Evolutionary conservation across 2,113 vertebrate genomes (phyloP).

Genomic region (Ranitomeya variabilis): DNA sequence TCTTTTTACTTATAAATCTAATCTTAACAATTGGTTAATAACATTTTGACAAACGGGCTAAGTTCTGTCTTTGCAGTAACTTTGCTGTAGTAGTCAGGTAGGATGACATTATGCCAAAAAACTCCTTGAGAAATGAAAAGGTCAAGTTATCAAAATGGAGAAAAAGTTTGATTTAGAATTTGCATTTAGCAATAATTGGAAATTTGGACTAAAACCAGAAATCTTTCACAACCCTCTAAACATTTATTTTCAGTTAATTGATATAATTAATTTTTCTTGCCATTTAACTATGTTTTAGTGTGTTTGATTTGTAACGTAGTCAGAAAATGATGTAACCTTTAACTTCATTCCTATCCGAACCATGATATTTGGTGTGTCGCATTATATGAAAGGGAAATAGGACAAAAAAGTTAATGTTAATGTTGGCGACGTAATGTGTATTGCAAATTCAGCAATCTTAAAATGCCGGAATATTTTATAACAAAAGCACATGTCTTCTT

Average conservation of each 20-base stretch:
- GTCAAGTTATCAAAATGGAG: conserved; percentile 49
- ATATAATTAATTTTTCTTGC: conserved; percentile 55
- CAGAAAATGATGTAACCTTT: conserved; percentile 47
- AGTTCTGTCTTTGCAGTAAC: conserved; percentile 24
- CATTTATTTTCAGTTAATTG: conserved; percentile 58
- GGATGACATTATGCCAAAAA: conserved; percentile 37
- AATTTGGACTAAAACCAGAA: conserved; percentile 56
- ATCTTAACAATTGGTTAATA: not conserved
- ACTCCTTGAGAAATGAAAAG: conserved; percentile 50
- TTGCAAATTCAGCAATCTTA: conserved; percentile 36
- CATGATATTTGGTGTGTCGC: conserved; percentile 32
- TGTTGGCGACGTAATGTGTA: conserved; percentile 1
- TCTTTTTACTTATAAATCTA: not conserved
- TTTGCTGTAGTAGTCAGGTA: conserved; percentile 41
- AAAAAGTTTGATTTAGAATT: conserved; percentile 57
- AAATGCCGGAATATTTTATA: conserved; percentile 35
- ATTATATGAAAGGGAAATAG: not conserved
- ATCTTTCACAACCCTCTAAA: conserved; percentile 54
- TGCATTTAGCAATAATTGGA: conserved; percentile 59
- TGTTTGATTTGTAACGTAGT: conserved; percentile 37
- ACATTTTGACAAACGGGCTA: not conserved
- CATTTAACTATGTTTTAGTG: conserved; percentile 54
- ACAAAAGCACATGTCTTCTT: not conserved
- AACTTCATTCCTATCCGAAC: conserved; percentile 35
- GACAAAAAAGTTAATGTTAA: conserved; percentile 1